Evolutionary conservation across 2,888 invertebrate genomes (phyloP).

Genomic region (Abrostola tripartita): DNA sequence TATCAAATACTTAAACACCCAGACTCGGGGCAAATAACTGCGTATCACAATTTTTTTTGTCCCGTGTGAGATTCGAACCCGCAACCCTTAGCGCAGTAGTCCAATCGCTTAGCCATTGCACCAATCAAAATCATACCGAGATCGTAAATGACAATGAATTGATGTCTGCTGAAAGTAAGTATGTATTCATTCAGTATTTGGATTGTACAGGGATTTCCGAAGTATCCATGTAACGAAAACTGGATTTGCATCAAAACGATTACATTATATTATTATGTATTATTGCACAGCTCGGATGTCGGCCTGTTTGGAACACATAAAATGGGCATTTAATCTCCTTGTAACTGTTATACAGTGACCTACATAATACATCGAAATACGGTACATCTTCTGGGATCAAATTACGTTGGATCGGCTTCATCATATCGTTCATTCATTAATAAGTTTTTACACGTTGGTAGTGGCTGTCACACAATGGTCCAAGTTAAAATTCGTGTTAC

Average conservation of each 20-base stretch:
- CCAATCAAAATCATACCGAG: no score
- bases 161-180: no score
- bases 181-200: no score
- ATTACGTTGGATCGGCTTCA: background rate
- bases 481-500: background rate
- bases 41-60: no score
- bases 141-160: no score
- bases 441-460: background rate
- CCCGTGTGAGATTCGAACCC: no score
- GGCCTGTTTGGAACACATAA: constrained; percentile 32
- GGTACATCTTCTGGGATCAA: constrained; percentile 24
- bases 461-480: background rate
- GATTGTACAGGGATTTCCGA: no score
- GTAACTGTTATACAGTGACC: constrained; percentile 37
- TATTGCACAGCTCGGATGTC: background rate
- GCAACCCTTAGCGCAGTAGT: no score
- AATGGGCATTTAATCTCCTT: constrained; percentile 29
- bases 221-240: background rate
- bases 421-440: background rate
- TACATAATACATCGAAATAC: constrained; percentile 28
- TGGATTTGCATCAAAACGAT: background rate
- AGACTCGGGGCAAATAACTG: no score
- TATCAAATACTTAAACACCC: no score
- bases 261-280: constrained; percentile 4
- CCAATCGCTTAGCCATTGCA: no score